Conservation (phyloP, 2,888 invertebrate genomes). For the Agrochola circellaris region DNA sequence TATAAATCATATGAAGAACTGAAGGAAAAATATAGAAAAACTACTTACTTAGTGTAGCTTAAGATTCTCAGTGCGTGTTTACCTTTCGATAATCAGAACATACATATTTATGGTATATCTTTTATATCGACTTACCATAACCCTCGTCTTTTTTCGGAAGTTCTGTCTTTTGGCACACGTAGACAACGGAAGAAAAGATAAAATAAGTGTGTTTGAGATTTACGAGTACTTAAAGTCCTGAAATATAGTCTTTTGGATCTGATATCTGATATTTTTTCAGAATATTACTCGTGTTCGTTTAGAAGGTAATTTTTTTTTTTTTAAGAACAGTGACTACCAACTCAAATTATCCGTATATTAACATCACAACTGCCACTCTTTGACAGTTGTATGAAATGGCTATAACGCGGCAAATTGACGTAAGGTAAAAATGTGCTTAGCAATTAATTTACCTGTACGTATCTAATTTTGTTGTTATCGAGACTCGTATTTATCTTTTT, state of each 20-base stretch:
- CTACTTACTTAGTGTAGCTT: slow-evolving; percentile 20
- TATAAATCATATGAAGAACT: slow-evolving; percentile 12
- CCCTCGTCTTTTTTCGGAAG: slow-evolving; percentile 12
- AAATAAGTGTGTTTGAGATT: not conserved
- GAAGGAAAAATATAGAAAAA: slow-evolving; percentile 10
- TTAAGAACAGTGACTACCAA: too few species aligned
- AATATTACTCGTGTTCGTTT: not conserved
- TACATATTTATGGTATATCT: slow-evolving; percentile 2
- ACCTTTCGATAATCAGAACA: slow-evolving; percentile 3
- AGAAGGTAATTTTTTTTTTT: too few species aligned
- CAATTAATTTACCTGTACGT: not conserved
- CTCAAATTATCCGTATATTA: not conserved
- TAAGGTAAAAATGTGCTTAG: not conserved
- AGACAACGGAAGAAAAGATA: not conserved
- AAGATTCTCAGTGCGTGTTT: slow-evolving; percentile 4
- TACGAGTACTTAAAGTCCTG: not conserved
- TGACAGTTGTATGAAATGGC: not conserved
- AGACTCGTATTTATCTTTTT: not conserved
- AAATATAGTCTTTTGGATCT: too few species aligned
- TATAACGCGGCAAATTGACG: not conserved
- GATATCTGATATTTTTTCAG: not conserved
- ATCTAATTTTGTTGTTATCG: not conserved
- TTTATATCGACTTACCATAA: not conserved
- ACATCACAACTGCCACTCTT: not conserved
- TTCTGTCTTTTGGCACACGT: not conserved